phyloP scores from a whole-genome alignment of 2,797 vertebrate species.

The Potorous gilbertii region DNA sequence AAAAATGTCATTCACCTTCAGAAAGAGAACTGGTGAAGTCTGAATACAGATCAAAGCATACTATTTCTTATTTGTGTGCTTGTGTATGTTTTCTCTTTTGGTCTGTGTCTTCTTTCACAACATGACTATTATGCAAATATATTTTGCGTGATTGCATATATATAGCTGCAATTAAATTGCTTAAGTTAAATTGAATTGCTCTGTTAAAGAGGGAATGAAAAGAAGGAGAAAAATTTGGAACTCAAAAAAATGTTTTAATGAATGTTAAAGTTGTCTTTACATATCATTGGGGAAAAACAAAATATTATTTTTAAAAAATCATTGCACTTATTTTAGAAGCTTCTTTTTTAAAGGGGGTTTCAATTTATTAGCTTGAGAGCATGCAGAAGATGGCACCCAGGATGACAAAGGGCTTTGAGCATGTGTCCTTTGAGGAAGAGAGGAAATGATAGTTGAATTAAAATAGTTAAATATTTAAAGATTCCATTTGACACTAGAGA shows the following conservation, averaged over 20 bases:
- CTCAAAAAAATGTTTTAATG: neutral
- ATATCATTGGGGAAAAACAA: neutral
- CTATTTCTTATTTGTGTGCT: neutral
- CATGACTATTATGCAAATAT: neutral
- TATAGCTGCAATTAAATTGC: too few species aligned
- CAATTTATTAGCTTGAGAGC: neutral
- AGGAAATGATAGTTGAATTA: neutral
- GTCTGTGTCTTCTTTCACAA: neutral
- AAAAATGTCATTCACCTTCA: neutral
- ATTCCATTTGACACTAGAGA: neutral
- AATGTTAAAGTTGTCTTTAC: neutral
- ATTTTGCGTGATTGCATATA: too few species aligned
- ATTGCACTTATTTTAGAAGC: slow-evolving; percentile 1
- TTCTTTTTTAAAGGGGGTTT: neutral
- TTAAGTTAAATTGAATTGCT: too few species aligned
- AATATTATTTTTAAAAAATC: neutral
- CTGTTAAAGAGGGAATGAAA: neutral
- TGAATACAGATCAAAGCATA: neutral
- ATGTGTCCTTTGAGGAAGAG: neutral
- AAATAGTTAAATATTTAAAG: neutral
- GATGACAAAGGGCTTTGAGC: neutral
- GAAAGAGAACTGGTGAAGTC: neutral
- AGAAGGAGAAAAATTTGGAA: neutral
- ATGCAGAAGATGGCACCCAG: neutral
- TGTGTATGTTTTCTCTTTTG: neutral